These are phyloP conservation scores for Luffia ferchaultella DNA, from an alignment of 2,888 invertebrate species.

Conservation along the genomic window DNA sequence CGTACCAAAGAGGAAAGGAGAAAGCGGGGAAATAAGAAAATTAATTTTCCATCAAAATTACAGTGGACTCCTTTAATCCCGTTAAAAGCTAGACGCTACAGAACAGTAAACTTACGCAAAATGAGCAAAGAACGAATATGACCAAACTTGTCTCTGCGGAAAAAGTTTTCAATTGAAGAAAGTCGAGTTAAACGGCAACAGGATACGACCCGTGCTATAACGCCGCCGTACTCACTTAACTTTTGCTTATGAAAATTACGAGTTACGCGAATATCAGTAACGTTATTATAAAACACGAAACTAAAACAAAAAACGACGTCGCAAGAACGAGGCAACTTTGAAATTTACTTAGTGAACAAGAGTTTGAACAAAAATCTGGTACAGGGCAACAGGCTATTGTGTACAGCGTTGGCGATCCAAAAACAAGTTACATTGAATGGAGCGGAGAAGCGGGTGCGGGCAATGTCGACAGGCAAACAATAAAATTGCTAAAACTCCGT, in stretches of 20 bases:
- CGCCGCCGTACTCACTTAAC: neutral
- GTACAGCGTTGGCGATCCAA: neutral
- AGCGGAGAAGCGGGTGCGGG: slow-evolving; percentile 13
- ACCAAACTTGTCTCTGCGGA: slow-evolving; percentile 25
- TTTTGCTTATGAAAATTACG: neutral
- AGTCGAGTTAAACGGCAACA: neutral
- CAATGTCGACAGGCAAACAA: no score
- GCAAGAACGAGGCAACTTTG: neutral
- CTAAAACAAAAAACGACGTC: neutral
- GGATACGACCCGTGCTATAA: neutral
- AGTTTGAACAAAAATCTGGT: neutral
- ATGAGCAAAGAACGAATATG: no score
- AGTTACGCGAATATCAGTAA: neutral
- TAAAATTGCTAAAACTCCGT: slow-evolving; percentile 40
- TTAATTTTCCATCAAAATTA: slow-evolving; percentile 41
- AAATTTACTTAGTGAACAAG: neutral
- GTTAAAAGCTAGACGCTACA: slow-evolving; percentile 30
- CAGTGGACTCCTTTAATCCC: slow-evolving; percentile 38
- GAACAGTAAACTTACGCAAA: slow-evolving; percentile 7
- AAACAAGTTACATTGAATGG: neutral
- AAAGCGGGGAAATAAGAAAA: slow-evolving; percentile 22
- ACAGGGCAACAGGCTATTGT: neutral
- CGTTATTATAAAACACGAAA: neutral
- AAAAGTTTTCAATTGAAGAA: slow-evolving; percentile 2
- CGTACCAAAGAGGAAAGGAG: slow-evolving; percentile 10